Percentiles rank a stretch among this genome's conserved stretches.
phyloP scores from a whole-genome alignment of 2,113 vertebrate genomes.

The Passer montanus region DNA sequence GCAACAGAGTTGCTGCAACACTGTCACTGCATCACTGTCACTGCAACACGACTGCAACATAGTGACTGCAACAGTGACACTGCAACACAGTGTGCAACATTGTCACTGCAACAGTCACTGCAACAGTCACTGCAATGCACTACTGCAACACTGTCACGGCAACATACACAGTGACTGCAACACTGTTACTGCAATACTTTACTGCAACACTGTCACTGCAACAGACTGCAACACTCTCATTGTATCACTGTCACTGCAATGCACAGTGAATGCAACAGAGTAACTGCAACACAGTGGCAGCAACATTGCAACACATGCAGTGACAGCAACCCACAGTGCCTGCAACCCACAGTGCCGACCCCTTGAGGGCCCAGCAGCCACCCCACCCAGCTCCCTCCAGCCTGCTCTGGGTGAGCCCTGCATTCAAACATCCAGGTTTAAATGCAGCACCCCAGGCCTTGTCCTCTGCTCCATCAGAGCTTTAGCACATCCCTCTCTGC shows the following conservation, averaged over 20 bases:
- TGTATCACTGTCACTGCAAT: not conserved
- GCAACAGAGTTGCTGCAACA: too few relatives aligned
- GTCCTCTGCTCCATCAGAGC: not conserved
- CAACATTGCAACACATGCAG: too few relatives aligned
- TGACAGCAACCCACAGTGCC: too few relatives aligned
- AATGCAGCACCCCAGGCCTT: not conserved
- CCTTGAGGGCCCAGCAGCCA: not conserved
- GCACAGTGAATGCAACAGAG: not conserved
- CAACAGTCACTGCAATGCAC: not conserved
- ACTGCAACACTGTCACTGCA: not conserved
- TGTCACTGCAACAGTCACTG: too few relatives aligned
- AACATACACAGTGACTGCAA: too few relatives aligned
- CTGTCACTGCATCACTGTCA: not conserved
- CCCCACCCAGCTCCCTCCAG: not conserved
- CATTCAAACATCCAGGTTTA: not conserved
- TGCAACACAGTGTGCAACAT: not conserved
- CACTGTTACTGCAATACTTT: not conserved
- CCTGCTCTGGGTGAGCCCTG: rapidly evolving
- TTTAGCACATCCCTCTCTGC: not conserved
- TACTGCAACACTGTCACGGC: too few relatives aligned
- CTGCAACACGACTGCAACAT: not conserved
- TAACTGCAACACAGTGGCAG: too few relatives aligned
- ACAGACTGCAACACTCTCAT: too few relatives aligned
- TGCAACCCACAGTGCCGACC: rapidly evolving
- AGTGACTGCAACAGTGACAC: too few relatives aligned